These are phyloP conservation scores for Caenorhabditis drosophilae DNA, from an alignment of 2,888 invertebrate genomes.

Conservation along the genomic window DNA sequence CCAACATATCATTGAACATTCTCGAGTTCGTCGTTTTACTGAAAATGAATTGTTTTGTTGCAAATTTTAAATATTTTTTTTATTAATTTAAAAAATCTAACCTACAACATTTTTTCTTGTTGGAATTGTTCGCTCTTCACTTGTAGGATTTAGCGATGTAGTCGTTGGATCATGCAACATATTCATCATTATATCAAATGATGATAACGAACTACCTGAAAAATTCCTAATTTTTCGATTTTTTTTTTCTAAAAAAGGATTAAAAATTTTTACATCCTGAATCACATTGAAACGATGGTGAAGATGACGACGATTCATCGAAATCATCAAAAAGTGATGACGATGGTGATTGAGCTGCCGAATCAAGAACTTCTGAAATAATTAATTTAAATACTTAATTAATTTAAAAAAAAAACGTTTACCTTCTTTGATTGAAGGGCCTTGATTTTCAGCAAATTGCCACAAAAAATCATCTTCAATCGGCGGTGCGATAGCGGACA, in stretches of 20 bases:
- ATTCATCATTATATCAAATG: constrained; percentile 40
- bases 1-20: constrained; percentile 56
- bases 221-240: background rate
- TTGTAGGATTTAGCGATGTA: constrained; percentile 8
- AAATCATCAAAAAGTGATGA: constrained; percentile 34
- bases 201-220: constrained; percentile 34
- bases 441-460: constrained; percentile 18
- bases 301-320: constrained; percentile 33
- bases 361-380: constrained; percentile 29
- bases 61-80: background rate
- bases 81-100: constrained; percentile 5
- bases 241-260: constrained; percentile 17
- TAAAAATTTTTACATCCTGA: constrained; percentile 22
- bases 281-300: constrained; percentile 24
- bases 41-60: constrained; percentile 18
- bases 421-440: constrained; percentile 15
- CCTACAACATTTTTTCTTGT: constrained; percentile 35
- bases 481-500: constrained; percentile 26
- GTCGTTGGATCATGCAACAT: constrained; percentile 32
- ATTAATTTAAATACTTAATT: background rate
- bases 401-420: background rate
- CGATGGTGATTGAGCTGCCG: constrained; percentile 34
- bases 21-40: constrained; percentile 46
- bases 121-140: background rate
- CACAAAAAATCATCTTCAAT: constrained; percentile 31